phyloP scores from a whole-genome alignment of 2,888 invertebrate genomes.

The Tubulanus polymorphus region DNA sequence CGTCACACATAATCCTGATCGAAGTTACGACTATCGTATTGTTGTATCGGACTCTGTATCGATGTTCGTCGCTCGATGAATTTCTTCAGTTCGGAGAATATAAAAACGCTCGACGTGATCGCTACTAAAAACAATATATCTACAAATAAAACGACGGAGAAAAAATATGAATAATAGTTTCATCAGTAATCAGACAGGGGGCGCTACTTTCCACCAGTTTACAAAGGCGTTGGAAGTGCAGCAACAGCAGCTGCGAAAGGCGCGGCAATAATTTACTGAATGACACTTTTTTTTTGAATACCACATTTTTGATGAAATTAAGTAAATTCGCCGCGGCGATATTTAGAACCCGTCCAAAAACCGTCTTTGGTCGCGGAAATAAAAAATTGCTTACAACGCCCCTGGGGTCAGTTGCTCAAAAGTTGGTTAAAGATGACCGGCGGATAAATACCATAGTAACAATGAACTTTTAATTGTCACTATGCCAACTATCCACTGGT shows the following conservation, averaged over 20 bases:
- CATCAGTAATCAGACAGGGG: not conserved
- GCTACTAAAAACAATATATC: slow-evolving; percentile 86
- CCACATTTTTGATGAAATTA: too few relatives aligned
- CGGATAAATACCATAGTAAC: too few relatives aligned
- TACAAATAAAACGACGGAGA: slow-evolving; percentile 55
- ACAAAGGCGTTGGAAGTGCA: not conserved
- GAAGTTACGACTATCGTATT: slow-evolving; percentile 20
- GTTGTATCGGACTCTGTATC: slow-evolving; percentile 17
- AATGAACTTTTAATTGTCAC: too few relatives aligned
- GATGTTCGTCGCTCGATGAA: slow-evolving; percentile 57
- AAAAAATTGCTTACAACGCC: not conserved
- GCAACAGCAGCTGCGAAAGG: not conserved
- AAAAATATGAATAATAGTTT: slow-evolving; percentile 5
- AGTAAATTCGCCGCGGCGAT: too few relatives aligned
- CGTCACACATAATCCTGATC: slow-evolving; percentile 23
- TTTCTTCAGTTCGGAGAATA: slow-evolving; percentile 90
- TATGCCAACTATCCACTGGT: too few relatives aligned
- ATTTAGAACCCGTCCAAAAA: too few relatives aligned
- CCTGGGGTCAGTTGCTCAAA: too few relatives aligned
- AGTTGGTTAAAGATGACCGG: too few relatives aligned
- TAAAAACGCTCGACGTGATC: slow-evolving; percentile 93
- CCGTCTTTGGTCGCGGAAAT: not conserved
- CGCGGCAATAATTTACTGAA: too few relatives aligned
- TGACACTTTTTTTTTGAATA: too few relatives aligned
- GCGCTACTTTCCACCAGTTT: not conserved